phyloP scores from a whole-genome alignment of 1,140 invertebrate species.

The Polyergus mexicanus region DNA sequence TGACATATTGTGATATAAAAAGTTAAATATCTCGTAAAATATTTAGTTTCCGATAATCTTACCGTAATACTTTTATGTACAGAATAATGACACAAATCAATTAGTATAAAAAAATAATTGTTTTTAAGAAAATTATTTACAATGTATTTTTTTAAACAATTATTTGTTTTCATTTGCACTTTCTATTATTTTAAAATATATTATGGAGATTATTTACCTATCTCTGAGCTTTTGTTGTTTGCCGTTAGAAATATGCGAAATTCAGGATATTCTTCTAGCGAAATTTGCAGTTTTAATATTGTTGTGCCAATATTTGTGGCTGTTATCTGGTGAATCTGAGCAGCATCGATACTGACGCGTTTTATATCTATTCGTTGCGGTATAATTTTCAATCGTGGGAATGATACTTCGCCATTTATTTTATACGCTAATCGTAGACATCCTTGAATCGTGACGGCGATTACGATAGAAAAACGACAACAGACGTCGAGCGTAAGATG shows the following conservation, averaged over 20 bases:
- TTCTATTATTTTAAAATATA: neutral
- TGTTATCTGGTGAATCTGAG: conserved; percentile 67
- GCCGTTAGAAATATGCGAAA: conserved; percentile 67
- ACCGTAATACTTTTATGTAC: too few relatives aligned
- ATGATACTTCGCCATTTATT: conserved; percentile 72
- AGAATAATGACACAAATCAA: too few relatives aligned
- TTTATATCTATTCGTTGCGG: conserved; percentile 71
- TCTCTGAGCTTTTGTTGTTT: conserved; percentile 14
- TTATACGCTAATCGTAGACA: conserved; percentile 49
- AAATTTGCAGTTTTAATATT: conserved; percentile 69
- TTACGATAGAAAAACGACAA: conserved; percentile 41
- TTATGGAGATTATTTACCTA: conserved; percentile 40
- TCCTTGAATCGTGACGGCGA: conserved; percentile 62
- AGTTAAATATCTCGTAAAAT: too few relatives aligned
- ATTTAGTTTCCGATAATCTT: too few relatives aligned
- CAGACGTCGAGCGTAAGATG: conserved; percentile 62
- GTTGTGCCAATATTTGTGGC: conserved; percentile 73
- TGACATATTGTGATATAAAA: too few relatives aligned
- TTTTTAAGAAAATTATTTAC: too few relatives aligned
- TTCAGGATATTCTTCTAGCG: conserved; percentile 76
- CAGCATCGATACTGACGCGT: conserved; percentile 70
- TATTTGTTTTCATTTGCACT: too few relatives aligned
- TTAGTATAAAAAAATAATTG: too few relatives aligned
- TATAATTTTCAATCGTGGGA: conserved; percentile 72
- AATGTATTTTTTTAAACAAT: too few relatives aligned